Evolutionary conservation across 2,113 vertebrate genomes (phyloP), one percentile per base, ranked within the genome.

Genomic region (Genyomyrus donnyi): DNA sequence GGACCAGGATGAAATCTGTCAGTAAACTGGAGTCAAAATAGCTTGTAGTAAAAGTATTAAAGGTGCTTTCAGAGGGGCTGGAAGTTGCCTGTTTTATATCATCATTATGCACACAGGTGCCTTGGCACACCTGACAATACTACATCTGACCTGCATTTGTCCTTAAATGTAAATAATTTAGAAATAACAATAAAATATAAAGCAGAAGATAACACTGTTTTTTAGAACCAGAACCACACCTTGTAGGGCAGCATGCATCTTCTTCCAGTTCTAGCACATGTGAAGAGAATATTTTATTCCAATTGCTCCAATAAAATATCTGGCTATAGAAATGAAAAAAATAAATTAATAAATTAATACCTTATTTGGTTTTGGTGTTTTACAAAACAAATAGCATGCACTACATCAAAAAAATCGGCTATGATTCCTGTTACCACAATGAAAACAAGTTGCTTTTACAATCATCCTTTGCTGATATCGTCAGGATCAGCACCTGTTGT

Each of bases 1-100:
- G 35, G 83, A 15, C 21, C 10, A 15, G 85, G 62, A 89, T 86
- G 84, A 87, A 56, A 89, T 49, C 90, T 62, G 62, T 87, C 90
- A 80, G 84, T 70, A 62, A 66, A 39, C n/a, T 46, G 45, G 10
- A 35, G 17, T 46, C 70, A 74, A 58, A 39, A 62, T 15, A 48
- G 77, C n/a, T 50, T 46, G 53, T 85, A 46, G 56, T 21, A 87
- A 3, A 89, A 77, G 10, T 85, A 48, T 85, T 48, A 46, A 85
- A 48, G 83, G 42, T 48, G 42, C 21, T 85, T 85, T 48, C 83
- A 87, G 24, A 42, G 66, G 83, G 53, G 11, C 85, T 10, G 46
- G n/a, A 52, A 53, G 85, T 27, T 11, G 6, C 10, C 49, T 53
- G 27, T 11, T 35, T 35, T 19, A 85, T 46, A 49, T 42, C 31